These are phyloP conservation scores for Drosophila tani DNA, from an alignment of 1,140 invertebrate species.

Conservation along the genomic window DNA sequence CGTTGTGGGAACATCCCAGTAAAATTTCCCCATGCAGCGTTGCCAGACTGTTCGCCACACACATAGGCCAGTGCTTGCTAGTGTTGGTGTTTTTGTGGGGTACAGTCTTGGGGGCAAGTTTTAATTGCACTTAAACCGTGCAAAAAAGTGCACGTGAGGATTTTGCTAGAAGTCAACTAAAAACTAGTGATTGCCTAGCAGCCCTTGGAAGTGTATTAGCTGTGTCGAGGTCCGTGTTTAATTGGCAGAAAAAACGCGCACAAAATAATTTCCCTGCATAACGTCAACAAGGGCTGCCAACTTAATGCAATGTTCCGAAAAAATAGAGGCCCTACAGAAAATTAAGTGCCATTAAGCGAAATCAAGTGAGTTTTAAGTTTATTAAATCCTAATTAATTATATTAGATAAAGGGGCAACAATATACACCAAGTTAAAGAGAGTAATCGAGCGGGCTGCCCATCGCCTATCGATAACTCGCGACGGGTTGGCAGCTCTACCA, in stretches of 20 bases:
- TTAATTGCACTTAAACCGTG: background rate
- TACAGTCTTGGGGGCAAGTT: conserved; percentile 49
- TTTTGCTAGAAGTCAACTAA: background rate
- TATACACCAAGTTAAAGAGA: background rate
- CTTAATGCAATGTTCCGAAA: background rate
- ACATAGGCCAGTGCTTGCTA: background rate
- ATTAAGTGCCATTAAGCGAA: background rate
- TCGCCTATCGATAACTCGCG: conserved; percentile 24
- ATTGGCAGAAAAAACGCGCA: conserved; percentile 39
- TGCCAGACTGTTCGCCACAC: conserved; percentile 36
- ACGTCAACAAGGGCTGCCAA: conserved; percentile 34
- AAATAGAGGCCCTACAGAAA: background rate
- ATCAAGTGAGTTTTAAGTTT: conserved; percentile 2
- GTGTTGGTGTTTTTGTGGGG: conserved; percentile 48
- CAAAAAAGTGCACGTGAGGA: background rate
- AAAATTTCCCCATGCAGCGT: conserved; percentile 31
- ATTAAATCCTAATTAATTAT: background rate
- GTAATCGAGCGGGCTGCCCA: background rate
- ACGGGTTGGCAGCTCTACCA: conserved; percentile 19
- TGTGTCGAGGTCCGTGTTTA: background rate
- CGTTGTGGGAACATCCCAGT: conserved; percentile 55
- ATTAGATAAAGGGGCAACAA: background rate
- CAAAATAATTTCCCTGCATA: conserved; percentile 51
- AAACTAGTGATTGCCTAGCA: background rate
- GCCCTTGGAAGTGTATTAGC: background rate